Percentiles rank a stretch among this genome's conserved stretches.
Conservation (phyloP, 2,797 vertebrate genomes). For the Protonibea diacanthus region DNA sequence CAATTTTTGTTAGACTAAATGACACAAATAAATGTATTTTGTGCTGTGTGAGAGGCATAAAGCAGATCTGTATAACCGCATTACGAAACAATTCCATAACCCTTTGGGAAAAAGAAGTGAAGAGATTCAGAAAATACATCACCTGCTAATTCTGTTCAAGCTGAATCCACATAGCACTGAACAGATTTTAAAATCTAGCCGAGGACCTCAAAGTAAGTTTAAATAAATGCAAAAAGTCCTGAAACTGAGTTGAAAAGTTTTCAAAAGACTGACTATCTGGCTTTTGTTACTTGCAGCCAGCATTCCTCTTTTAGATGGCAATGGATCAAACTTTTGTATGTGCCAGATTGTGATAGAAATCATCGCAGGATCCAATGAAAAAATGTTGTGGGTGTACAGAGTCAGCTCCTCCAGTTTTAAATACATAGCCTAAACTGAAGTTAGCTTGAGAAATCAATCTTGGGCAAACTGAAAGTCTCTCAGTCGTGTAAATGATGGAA, state of each 20-base stretch:
- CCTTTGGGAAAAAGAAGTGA: slow-evolving; percentile 6
- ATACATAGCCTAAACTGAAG: not conserved
- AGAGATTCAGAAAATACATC: not conserved
- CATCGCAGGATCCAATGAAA: not conserved
- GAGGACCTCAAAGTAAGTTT: not conserved
- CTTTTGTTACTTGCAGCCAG: not conserved
- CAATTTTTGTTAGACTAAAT: not conserved
- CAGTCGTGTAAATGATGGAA: slow-evolving; percentile 15
- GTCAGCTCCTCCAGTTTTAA: slow-evolving; percentile 14
- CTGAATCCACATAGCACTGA: not conserved
- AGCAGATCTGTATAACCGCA: not conserved
- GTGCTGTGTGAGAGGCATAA: not conserved
- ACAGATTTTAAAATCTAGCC: not conserved
- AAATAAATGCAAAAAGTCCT: not conserved
- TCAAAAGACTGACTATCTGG: not conserved
- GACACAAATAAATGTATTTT: not conserved
- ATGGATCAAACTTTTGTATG: not conserved
- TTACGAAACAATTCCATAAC: slow-evolving; percentile 4
- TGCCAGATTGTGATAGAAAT: slow-evolving; percentile 24
- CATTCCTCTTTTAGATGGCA: slow-evolving; percentile 16
- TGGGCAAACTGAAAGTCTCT: not conserved
- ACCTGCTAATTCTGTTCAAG: slow-evolving; percentile 3
- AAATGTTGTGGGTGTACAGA: slow-evolving; percentile 4
- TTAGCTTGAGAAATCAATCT: slow-evolving; percentile 5
- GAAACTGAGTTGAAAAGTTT: not conserved